phyloP scores from a whole-genome alignment of 1,140 invertebrate genomes.

The Polypedilum pembai region DNA sequence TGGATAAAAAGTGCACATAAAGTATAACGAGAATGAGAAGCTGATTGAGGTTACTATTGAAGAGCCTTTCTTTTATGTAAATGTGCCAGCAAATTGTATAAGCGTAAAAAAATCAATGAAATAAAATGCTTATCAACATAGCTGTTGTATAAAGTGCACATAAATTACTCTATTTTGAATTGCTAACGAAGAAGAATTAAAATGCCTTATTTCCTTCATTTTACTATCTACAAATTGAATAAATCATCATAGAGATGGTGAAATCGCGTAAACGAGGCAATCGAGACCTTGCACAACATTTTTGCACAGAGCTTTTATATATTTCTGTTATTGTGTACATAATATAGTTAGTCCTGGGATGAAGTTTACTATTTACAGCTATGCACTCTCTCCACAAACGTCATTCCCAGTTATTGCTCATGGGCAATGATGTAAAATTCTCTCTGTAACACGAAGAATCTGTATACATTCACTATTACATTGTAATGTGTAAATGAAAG shows the following conservation, averaged over 20 bases:
- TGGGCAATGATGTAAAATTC: constrained; percentile 1
- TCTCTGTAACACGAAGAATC: neutral
- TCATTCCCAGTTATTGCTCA: constrained; percentile 2
- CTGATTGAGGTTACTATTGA: too few relatives aligned
- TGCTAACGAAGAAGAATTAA: too few relatives aligned
- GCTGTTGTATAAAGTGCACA: too few relatives aligned
- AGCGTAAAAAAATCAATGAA: too few relatives aligned
- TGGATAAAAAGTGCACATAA: too few relatives aligned
- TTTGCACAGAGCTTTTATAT: neutral
- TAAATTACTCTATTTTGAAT: too few relatives aligned
- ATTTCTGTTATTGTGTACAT: neutral
- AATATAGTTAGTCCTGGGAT: neutral
- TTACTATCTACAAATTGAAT: too few relatives aligned
- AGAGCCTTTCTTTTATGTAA: too few relatives aligned
- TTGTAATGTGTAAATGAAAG: neutral
- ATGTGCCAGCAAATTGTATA: too few relatives aligned
- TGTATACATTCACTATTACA: neutral
- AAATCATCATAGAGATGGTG: neutral
- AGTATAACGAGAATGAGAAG: too few relatives aligned
- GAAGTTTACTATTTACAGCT: neutral
- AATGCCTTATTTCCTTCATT: too few relatives aligned
- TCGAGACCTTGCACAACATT: constrained; percentile 7
- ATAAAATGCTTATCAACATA: too few relatives aligned
- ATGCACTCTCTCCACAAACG: neutral
- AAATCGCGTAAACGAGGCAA: neutral